Conservation (phyloP, 2,888 invertebrate genomes). For the Sussaba pulchella region DNA sequence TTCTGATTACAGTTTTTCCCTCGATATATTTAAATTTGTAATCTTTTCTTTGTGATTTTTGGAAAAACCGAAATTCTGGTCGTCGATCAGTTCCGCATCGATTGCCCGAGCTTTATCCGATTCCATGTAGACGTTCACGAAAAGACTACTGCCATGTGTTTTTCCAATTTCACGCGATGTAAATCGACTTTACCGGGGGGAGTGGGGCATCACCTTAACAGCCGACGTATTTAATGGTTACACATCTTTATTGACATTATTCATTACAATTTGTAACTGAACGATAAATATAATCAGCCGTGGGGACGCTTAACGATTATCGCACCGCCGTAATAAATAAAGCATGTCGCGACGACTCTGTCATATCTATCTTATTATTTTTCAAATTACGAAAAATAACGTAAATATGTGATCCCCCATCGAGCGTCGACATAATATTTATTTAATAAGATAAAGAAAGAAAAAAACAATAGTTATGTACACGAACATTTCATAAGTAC, state of each 20-base stretch:
- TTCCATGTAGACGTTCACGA: too few species aligned
- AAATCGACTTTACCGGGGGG: too few species aligned
- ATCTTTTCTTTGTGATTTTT: too few species aligned
- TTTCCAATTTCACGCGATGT: too few species aligned
- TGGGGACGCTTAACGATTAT: constrained; percentile 7
- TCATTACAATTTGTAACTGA: constrained; percentile 44
- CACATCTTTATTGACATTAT: constrained; percentile 50
- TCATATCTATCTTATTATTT: constrained; percentile 53
- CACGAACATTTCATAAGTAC: constrained; percentile 37
- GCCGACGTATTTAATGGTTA: constrained; percentile 6
- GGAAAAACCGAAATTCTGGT: too few species aligned
- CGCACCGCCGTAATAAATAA: constrained; percentile 50
- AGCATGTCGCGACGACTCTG: constrained; percentile 34
- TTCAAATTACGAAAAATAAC: constrained; percentile 53
- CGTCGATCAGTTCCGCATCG: too few species aligned
- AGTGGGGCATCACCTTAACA: too few species aligned
- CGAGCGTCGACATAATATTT: constrained; percentile 44
- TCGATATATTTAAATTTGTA: too few species aligned
- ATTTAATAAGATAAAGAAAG: not conserved
- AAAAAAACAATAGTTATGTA: constrained; percentile 22
- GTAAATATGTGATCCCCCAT: constrained; percentile 33
- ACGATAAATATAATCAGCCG: constrained; percentile 9
- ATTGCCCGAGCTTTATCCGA: too few species aligned
- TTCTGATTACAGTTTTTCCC: too few species aligned
- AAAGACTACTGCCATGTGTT: too few species aligned